A percentile compares a stretch with the other conserved stretches of the same genome.
Evolutionary conservation across 2,797 vertebrate species (phyloP).

Genomic region (Limosa lapponica): DNA sequence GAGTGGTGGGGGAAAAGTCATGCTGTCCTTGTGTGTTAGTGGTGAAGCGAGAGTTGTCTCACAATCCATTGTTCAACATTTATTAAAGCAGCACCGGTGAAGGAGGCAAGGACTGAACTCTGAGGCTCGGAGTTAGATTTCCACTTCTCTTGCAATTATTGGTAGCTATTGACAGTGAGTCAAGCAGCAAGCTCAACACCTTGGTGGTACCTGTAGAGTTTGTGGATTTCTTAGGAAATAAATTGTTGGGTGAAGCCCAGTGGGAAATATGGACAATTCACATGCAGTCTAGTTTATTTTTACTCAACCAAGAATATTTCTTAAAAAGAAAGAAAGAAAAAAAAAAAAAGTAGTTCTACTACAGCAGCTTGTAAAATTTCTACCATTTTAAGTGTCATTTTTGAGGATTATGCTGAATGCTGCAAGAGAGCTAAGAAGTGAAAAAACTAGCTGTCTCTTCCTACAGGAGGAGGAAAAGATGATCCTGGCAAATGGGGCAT

Average conservation of each 20-base stretch:
- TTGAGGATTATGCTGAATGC: neutral
- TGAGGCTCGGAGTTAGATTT: neutral
- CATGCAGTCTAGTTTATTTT: neutral
- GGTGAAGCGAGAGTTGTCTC: neutral
- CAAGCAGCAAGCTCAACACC: neutral
- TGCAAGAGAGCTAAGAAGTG: neutral
- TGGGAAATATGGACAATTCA: neutral
- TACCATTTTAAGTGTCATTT: neutral
- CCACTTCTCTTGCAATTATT: neutral
- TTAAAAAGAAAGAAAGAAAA: neutral
- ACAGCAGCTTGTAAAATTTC: neutral
- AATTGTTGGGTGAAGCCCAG: neutral
- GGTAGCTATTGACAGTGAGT: neutral
- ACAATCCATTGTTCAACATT: neutral
- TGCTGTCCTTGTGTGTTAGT: fast-evolving
- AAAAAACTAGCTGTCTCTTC: slow-evolving; percentile 25
- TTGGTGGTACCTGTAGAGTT: neutral
- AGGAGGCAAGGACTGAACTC: neutral
- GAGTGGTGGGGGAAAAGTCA: neutral
- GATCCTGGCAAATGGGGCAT: slow-evolving; percentile 24
- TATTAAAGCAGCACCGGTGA: neutral
- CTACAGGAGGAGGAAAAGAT: slow-evolving; percentile 1
- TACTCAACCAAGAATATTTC: neutral
- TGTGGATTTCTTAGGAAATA: neutral
- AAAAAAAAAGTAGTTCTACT: neutral